phyloP scores from a whole-genome alignment of 2,797 vertebrate species.

The Champsocephalus gunnari region DNA sequence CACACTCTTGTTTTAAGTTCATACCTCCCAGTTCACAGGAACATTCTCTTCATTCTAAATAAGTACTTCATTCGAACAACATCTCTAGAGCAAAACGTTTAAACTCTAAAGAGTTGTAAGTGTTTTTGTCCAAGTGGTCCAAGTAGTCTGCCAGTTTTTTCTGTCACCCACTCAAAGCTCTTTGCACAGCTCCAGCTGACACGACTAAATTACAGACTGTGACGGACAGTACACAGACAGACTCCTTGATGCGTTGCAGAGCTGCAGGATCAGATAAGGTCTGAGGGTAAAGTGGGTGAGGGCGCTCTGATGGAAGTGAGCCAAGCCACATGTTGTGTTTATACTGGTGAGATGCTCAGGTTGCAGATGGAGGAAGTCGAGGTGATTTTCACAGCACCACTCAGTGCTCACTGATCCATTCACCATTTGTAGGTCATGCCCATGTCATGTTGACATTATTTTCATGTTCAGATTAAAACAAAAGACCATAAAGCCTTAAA shows the following conservation, averaged over 20 bases:
- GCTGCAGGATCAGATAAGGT: conserved; percentile 60
- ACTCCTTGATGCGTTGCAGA: conserved; percentile 50
- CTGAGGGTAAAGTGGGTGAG: conserved; percentile 28
- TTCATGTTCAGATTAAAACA: neutral
- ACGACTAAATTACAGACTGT: conserved; percentile 67
- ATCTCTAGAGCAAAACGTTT: neutral
- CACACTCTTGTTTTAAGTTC: neutral
- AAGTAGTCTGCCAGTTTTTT: conserved; percentile 10
- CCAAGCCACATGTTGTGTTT: conserved; percentile 48
- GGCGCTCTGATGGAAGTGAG: conserved; percentile 42
- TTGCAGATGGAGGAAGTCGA: conserved; percentile 35
- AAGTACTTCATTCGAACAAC: conserved; percentile 16
- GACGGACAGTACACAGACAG: conserved; percentile 60
- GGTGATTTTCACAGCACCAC: conserved; percentile 22
- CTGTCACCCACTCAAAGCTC: conserved; percentile 50
- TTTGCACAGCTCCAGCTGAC: conserved; percentile 53
- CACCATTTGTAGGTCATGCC: conserved; percentile 1
- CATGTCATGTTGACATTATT: neutral
- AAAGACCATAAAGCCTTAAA: neutral
- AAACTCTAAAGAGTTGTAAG: conserved; percentile 16
- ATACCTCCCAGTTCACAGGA: neutral
- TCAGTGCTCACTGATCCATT: conserved; percentile 27
- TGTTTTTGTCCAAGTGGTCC: conserved; percentile 29
- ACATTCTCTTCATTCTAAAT: conserved; percentile 27
- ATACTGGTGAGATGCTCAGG: conserved; percentile 33